Evolutionary conservation across 2,113 vertebrate genomes (phyloP).

Genomic region (Morone saxatilis): DNA sequence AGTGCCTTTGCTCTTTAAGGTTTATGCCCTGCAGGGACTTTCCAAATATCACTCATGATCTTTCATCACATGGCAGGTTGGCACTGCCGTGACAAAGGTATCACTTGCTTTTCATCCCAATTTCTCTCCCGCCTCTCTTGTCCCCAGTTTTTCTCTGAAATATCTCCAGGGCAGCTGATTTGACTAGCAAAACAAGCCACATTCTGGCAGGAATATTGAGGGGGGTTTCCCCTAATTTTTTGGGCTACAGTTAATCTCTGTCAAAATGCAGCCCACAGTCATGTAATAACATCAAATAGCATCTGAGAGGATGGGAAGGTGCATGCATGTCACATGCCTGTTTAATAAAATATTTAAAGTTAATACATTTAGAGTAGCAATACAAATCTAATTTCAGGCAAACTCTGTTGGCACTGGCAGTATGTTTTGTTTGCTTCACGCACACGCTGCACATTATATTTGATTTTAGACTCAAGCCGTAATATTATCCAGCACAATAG

Average conservation of each 20-base stretch:
- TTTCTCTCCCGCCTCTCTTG: slow-evolving; percentile 1
- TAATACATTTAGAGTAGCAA: slow-evolving; percentile 21
- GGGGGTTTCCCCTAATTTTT: slow-evolving; percentile 53
- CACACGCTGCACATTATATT: neutral
- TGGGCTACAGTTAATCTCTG: slow-evolving; percentile 28
- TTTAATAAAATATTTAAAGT: slow-evolving; percentile 30
- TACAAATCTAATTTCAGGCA: slow-evolving; percentile 31
- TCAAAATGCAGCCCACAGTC: slow-evolving; percentile 47
- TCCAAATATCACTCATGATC: slow-evolving; percentile 57
- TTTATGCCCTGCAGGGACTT: slow-evolving; percentile 53
- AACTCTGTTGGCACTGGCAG: neutral
- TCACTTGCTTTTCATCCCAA: slow-evolving; percentile 44
- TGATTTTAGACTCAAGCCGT: neutral
- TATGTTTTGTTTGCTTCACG: neutral
- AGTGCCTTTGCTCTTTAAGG: neutral
- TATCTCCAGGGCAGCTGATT: slow-evolving; percentile 55
- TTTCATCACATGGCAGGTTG: slow-evolving; percentile 60
- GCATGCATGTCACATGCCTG: slow-evolving; percentile 42
- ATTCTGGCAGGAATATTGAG: slow-evolving; percentile 37
- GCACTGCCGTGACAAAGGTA: slow-evolving; percentile 42
- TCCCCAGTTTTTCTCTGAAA: slow-evolving; percentile 44
- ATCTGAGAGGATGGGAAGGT: slow-evolving; percentile 30
- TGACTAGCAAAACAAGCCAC: slow-evolving; percentile 59
- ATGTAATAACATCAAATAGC: slow-evolving; percentile 42
- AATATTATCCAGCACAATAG: neutral